Evolutionary conservation across 2,797 vertebrate genomes (phyloP).

Genomic region (Synanceia verrucosa): DNA sequence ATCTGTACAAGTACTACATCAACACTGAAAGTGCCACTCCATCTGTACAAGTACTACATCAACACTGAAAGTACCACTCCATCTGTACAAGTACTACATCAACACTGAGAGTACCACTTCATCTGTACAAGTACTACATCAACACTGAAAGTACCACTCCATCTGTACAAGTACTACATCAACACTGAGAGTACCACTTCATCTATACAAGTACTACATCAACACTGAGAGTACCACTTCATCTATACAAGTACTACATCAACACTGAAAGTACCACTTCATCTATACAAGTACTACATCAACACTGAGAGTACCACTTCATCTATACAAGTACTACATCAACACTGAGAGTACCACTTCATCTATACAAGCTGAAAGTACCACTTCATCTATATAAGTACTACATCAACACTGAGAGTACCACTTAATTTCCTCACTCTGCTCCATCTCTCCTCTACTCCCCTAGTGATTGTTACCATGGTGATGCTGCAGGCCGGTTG

Average conservation of each 20-base stretch:
- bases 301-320: not conserved
- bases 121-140: not conserved
- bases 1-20: not conserved
- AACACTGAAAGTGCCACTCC: not conserved
- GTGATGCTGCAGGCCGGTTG: conserved; percentile 36
- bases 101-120: not conserved
- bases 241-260: not conserved
- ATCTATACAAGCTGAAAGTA: too few species aligned
- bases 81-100: not conserved
- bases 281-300: not conserved
- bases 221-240: not conserved
- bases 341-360: too few species aligned
- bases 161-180: not conserved
- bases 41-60: not conserved
- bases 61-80: not conserved
- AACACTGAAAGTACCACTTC: not conserved
- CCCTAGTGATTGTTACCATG: conserved; percentile 35
- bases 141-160: not conserved
- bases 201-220: not conserved
- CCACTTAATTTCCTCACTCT: not conserved
- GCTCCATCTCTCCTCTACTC: not conserved
- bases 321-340: not conserved
- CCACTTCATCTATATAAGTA: not conserved
- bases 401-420: not conserved
- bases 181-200: not conserved